Base-by-base conservation (phyloP, 2,113 vertebrate species). In the Tylochromis polylepis region DNA sequence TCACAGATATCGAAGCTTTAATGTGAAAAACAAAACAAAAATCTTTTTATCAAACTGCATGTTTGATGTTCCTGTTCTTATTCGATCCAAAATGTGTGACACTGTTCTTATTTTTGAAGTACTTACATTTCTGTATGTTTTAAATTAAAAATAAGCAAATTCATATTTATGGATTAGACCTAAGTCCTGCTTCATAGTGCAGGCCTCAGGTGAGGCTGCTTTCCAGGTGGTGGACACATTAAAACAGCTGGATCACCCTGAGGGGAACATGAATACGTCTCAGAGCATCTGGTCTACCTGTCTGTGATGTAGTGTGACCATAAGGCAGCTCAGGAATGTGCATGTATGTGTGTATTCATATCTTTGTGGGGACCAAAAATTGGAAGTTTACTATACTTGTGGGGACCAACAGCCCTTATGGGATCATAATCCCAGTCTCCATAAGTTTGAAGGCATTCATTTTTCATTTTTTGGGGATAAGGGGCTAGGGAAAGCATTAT, bases 241-340 rank as follows among this genome's bases (percentile, higher is more conserved):
- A 75, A 75, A 49, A 11, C 9, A 75, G 70, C 41, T 75, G 70
- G 70, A 20, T 31, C 46, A 20, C 27, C 15, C 41, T 20, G 15
- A 16, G 46, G 46, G 46, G 38, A 72, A 27, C 67, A 18, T 49
- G 46, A 72, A 1, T 24, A 0, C 18, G 38, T 18, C 67, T 18
- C 36, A 67, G 62, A 67, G 41, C 67, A 46, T 72, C 67, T 72
- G 67, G 41, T 72, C 67, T 46, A 46, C 67, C 41, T 46, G 67
- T 46, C 38, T 72, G 67, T 27, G 38, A 6, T 72, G 38, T 27
- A 72, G 67, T 46, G 38, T 72, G 67, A 56, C n/a, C 14, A 10
- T 15, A 0, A 55, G 80, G 83, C 89, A 31, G 77, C 85, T 84
- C 85, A 85, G 87, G 85, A 86, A 85, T 90, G 88, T 92, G 91